phyloP scores from a whole-genome alignment of 2,113 vertebrate species.

The Bubo scandiacus region DNA sequence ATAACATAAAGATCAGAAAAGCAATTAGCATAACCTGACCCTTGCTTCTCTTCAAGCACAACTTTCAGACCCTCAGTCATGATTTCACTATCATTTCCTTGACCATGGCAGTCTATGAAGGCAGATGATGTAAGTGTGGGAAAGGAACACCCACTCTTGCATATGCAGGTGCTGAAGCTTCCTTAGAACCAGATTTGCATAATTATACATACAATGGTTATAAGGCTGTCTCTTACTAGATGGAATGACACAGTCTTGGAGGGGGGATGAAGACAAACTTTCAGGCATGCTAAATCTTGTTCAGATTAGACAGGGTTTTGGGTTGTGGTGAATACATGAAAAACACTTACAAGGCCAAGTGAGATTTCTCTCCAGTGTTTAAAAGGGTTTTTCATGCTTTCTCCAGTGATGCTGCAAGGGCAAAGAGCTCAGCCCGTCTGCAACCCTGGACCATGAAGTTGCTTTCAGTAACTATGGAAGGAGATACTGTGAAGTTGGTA shows the following conservation, averaged over 20 bases:
- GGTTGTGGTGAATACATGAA: background rate
- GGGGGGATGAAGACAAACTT: background rate
- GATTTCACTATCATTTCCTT: background rate
- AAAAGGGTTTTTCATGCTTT: background rate
- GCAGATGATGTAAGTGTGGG: background rate
- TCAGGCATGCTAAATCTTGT: background rate
- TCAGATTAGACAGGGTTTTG: background rate
- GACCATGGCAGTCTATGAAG: rapidly evolving
- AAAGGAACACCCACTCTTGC: background rate
- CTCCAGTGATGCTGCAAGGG: background rate
- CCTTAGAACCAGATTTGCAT: background rate
- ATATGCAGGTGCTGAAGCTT: background rate
- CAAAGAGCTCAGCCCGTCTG: background rate
- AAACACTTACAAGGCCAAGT: background rate
- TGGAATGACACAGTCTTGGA: background rate
- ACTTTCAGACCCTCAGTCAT: background rate
- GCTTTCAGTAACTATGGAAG: background rate
- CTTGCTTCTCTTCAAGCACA: background rate
- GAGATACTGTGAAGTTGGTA: background rate
- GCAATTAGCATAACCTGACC: background rate
- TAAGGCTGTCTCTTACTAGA: background rate
- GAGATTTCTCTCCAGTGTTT: background rate
- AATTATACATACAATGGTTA: background rate
- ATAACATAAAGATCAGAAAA: background rate
- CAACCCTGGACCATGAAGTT: background rate